Evolutionary conservation across 2,888 invertebrate species (phyloP).

Genomic region (Aphrophora alni): DNA sequence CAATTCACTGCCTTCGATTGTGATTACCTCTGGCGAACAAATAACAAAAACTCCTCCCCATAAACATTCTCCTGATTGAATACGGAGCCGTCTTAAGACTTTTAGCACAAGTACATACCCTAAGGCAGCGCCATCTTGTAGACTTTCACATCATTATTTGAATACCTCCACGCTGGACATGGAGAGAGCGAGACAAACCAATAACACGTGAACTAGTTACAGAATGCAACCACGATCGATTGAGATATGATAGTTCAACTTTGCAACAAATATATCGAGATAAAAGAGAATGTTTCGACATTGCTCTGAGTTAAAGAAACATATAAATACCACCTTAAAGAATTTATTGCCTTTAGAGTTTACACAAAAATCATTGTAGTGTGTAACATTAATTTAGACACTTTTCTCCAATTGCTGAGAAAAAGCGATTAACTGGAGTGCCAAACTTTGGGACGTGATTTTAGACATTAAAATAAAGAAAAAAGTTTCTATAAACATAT

Average conservation of each 20-base stretch:
- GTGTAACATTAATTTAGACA: too few species aligned
- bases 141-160: background rate
- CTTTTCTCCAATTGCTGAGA: too few species aligned
- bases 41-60: conserved; percentile 5
- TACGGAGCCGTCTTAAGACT: background rate
- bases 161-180: background rate
- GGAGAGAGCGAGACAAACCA: too few species aligned
- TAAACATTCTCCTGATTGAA: background rate
- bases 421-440: too few species aligned
- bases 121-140: background rate
- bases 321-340: too few species aligned
- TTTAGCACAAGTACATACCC: conserved; percentile 2
- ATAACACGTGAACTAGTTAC: background rate
- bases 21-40: conserved; percentile 2
- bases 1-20: background rate
- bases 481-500: too few species aligned
- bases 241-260: background rate
- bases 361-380: too few species aligned
- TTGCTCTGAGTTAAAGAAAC: too few species aligned
- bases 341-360: too few species aligned
- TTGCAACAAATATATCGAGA: background rate
- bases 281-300: background rate
- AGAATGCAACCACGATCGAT: background rate
- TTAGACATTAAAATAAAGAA: too few species aligned
- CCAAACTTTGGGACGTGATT: too few species aligned